Conservation (phyloP, 30 jellyfish, hydroid and myxozoan species). For the Rhopilema esculentum region DNA sequence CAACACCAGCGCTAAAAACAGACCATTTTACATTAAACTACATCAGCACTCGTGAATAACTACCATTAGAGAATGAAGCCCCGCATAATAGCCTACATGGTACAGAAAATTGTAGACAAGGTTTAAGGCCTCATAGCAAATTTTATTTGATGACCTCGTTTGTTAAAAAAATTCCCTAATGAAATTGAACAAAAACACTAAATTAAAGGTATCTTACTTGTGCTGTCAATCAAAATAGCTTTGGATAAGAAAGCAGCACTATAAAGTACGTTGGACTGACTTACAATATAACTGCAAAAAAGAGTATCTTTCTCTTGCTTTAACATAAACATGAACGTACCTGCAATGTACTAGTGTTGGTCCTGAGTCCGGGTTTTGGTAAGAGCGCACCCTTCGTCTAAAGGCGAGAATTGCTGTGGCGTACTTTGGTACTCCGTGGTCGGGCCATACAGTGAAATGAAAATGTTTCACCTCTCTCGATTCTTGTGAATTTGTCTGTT, state of each 20-base stretch:
- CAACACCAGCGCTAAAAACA: constrained; percentile 94
- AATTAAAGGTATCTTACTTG: background rate
- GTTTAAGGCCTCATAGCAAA: too few species aligned
- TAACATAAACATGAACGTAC: constrained; percentile 48
- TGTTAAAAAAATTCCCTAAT: too few species aligned
- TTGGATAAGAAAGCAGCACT: too few species aligned
- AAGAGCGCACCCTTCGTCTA: constrained; percentile 82
- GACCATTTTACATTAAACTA: background rate
- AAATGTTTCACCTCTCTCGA: constrained; percentile 90
- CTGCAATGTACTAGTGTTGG: constrained; percentile 95
- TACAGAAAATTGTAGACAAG: too few species aligned
- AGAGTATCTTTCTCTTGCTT: too few species aligned
- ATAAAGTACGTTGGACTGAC: too few species aligned
- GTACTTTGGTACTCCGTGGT: constrained; percentile 92
- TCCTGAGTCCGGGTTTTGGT: constrained; percentile 78
- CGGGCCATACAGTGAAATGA: constrained; percentile 98
- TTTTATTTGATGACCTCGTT: too few species aligned
- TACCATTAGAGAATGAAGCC: too few species aligned
- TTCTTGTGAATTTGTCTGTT: constrained; percentile 72
- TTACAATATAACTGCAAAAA: too few species aligned
- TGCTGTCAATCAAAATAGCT: too few species aligned
- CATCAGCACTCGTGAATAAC: too few species aligned
- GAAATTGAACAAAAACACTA: background rate
- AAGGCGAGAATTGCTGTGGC: constrained; percentile 87
- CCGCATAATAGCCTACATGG: too few species aligned